A percentile compares a stretch with the other conserved stretches of the same genome.
phyloP scores from a whole-genome alignment of 2,888 invertebrate genomes.

The Agrypnus murinus region DNA sequence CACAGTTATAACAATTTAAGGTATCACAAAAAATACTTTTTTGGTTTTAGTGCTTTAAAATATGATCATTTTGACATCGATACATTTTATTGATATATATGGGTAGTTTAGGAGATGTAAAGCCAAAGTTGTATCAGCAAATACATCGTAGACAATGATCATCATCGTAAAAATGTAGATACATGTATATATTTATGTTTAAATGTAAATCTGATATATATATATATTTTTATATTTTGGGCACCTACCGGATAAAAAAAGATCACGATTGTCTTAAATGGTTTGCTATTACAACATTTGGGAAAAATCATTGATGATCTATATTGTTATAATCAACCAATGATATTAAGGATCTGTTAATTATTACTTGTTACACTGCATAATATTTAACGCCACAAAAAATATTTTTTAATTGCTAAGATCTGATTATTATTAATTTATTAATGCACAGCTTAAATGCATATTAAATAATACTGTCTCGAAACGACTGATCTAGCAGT shows the following conservation, averaged over 20 bases:
- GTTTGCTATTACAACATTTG: not conserved
- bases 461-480: slow-evolving; percentile 21
- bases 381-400: slow-evolving; percentile 3
- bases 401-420: slow-evolving; percentile 1
- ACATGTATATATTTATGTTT: not conserved
- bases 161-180: not conserved
- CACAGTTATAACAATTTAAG: slow-evolving; percentile 62
- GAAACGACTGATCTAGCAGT: not conserved
- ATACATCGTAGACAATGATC: not conserved
- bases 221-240: too few relatives aligned
- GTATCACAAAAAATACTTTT: slow-evolving; percentile 69
- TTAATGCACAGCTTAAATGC: slow-evolving; percentile 5
- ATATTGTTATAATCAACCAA: slow-evolving; percentile 7
- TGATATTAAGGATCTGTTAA: slow-evolving; percentile 3
- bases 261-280: too few relatives aligned
- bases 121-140: slow-evolving; percentile 1
- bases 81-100: slow-evolving; percentile 26
- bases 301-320: slow-evolving; percentile 10
- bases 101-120: slow-evolving; percentile 19
- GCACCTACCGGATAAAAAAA: too few relatives aligned
- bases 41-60: slow-evolving; percentile 48
- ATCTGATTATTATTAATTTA: not conserved
- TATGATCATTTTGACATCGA: slow-evolving; percentile 36
- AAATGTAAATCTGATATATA: too few relatives aligned
- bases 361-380: slow-evolving; percentile 15